A percentile compares a stretch with the other conserved stretches of the same genome.
Evolutionary conservation across 2,113 vertebrate genomes (phyloP).

Genomic region (human): DNA sequence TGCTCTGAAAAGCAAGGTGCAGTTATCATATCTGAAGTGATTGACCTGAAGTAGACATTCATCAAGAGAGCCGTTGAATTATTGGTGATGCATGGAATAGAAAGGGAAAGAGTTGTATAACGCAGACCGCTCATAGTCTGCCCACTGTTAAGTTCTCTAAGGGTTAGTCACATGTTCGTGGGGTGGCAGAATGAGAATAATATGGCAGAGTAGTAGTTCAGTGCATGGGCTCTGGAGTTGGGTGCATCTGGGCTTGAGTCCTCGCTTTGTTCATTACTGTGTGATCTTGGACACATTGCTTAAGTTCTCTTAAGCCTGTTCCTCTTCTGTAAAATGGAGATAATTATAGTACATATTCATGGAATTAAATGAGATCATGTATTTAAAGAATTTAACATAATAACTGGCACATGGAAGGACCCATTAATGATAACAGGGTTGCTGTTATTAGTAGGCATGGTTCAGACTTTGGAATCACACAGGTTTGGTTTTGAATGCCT

Average conservation of each 20-base stretch:
- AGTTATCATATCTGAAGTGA: neutral
- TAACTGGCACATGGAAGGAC: neutral
- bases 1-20: conserved; percentile 15
- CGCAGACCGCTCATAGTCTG: neutral
- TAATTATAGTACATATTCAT: conserved; percentile 17
- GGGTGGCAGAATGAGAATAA: neutral
- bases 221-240: neutral
- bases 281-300: neutral
- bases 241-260: neutral
- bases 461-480: conserved; percentile 8
- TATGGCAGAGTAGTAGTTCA: neutral
- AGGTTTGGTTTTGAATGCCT: conserved; percentile 10
- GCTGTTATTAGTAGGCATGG: neutral
- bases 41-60: neutral
- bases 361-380: conserved; percentile 34
- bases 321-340: conserved; percentile 46
- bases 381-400: conserved; percentile 23
- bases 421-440: neutral
- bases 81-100: conserved; percentile 19
- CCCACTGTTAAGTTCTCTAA: neutral
- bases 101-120: neutral
- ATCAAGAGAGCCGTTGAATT: conserved; percentile 6
- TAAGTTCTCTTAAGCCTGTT: conserved; percentile 17
- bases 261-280: conserved; percentile 25
- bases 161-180: neutral